Conservation (phyloP, 1,140 invertebrate species). For the Zaprionus africanus region DNA sequence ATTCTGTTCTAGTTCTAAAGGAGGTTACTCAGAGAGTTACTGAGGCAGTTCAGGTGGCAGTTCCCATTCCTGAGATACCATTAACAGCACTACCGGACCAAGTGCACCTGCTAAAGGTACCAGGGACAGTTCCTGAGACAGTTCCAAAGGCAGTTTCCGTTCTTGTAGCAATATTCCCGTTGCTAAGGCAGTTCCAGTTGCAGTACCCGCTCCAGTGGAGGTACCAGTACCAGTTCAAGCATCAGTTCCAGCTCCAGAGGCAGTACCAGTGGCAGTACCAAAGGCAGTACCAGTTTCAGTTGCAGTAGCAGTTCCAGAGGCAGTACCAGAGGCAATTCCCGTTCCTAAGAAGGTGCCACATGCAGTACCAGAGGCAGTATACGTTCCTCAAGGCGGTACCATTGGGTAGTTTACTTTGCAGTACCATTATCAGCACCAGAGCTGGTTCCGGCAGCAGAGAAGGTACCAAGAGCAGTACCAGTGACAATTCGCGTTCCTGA, state of each 20-base stretch:
- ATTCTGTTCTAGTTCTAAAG: too few species aligned
- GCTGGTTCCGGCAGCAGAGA: not conserved
- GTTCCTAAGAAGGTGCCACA: not conserved
- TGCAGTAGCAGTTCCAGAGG: not conserved
- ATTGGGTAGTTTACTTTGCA: not conserved
- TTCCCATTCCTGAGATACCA: too few species aligned
- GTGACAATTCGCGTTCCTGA: not conserved
- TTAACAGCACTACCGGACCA: too few species aligned
- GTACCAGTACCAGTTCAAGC: too few species aligned
- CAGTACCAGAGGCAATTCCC: not conserved
- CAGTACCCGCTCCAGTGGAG: not conserved
- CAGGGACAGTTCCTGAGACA: too few species aligned
- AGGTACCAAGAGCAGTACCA: not conserved
- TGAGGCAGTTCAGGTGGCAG: too few species aligned
- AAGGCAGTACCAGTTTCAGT: not conserved
- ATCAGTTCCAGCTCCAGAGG: conserved; percentile 2
- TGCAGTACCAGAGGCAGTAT: not conserved
- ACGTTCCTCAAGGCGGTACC: not conserved
- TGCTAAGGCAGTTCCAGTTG: not conserved
- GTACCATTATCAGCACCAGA: not conserved
- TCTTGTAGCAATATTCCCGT: not conserved
- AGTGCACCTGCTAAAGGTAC: too few species aligned
- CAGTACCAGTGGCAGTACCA: too few species aligned
- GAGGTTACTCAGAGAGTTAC: too few species aligned
- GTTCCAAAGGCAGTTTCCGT: not conserved